These are phyloP conservation scores for Hydractinia symbiolongicarpus DNA, from an alignment of 30 jellyfish, hydroid and myxozoan species.

Conservation along the genomic window DNA sequence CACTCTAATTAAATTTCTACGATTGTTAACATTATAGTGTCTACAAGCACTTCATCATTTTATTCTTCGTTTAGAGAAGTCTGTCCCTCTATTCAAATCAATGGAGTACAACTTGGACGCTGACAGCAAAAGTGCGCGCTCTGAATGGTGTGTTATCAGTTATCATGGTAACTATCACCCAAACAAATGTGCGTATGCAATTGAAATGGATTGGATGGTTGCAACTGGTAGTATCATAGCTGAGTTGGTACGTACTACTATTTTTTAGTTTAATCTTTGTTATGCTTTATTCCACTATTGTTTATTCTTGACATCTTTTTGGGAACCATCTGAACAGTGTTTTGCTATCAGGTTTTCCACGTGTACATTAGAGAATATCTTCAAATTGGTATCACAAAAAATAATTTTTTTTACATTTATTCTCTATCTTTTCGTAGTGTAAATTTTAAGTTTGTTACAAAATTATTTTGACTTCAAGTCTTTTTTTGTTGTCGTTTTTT, in stretches of 20 bases:
- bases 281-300: too few species aligned
- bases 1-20: background rate
- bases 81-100: conserved; percentile 44
- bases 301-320: too few species aligned
- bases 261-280: background rate
- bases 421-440: too few species aligned
- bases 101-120: conserved; percentile 70
- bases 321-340: too few species aligned
- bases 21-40: background rate
- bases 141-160: conserved; percentile 81
- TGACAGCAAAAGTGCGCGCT: conserved; percentile 58
- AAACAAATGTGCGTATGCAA: conserved; percentile 59
- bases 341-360: too few species aligned
- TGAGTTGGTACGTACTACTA: conserved; percentile 51
- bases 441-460: too few species aligned
- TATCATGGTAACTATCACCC: conserved; percentile 80
- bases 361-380: too few species aligned
- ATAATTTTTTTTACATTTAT: too few species aligned
- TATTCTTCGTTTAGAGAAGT: background rate
- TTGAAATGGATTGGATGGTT: conserved; percentile 90
- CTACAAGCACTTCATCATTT: background rate
- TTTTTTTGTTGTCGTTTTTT: too few species aligned
- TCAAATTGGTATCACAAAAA: too few species aligned
- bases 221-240: conserved; percentile 78
- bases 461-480: too few species aligned